Base-by-base conservation (phyloP, 2,113 vertebrate species). In the Perca schrenkii region DNA sequence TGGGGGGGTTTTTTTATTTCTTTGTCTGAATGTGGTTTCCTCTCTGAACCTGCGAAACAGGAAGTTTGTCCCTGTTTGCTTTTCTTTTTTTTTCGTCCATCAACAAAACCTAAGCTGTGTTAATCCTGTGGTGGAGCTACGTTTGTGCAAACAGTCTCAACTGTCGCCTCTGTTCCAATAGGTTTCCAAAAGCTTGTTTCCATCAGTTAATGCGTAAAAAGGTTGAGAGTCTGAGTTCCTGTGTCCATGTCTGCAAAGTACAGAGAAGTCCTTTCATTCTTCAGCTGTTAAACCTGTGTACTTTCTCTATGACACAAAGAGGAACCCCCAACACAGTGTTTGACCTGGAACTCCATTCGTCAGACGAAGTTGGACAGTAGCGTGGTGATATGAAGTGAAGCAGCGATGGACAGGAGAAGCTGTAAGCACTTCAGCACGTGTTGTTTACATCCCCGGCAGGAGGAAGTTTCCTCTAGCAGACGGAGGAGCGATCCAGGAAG, bases 381-480 rank as follows among this genome's bases (percentile, higher is more conserved):
- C 6, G 34, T 34, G 34, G 34, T 34, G 34, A 34, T 6, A 34
- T 6, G 34, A 34, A 34, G 34, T 6, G 34, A 22, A 63, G 8
- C 61, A 6, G 19, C 2, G 8, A 31, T 5, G 28, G 50, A 49
- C 64, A 28, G 63, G n/a, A 34, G 16, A n/a, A 16, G 57, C 25
- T 50, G 6, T 34, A 15, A 49, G 40, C 17, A 5, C 14, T 60
- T n/a, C 0, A 60, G 36, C 28, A 61, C 7, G 6, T 57, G 47
- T 10, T 66, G 13, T 67, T 78, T 56, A 12, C 57, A 8, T 77
- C 36, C 1, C 47, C 40, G 21, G 12, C 73, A 72, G 65, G 25
- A 54, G 31, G 49, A 70, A 8, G 64, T 16, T 67, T 68, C 65
- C 79, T 16, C 60, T 43, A 34, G 40, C 74, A 82, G 63, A 54